Evolutionary conservation across 2,888 invertebrate genomes (phyloP).

Genomic region (Macropis europaea): DNA sequence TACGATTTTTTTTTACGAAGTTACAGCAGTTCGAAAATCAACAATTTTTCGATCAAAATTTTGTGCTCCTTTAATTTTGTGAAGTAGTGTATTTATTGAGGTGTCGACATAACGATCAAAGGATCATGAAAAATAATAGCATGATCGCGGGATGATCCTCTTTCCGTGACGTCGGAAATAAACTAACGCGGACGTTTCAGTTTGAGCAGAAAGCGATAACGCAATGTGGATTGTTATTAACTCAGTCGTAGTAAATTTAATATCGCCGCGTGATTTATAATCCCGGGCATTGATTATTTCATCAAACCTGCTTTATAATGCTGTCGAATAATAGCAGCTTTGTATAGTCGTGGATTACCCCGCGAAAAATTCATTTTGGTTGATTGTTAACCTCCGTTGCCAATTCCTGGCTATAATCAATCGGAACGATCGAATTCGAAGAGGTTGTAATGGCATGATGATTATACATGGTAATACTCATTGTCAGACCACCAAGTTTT

Average conservation of each 20-base stretch:
- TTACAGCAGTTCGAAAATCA: no score
- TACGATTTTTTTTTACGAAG: no score
- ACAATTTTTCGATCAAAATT: no score
- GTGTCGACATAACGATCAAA: not conserved
- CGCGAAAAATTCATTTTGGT: conserved; percentile 8
- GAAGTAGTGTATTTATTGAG: not conserved
- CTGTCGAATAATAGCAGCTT: conserved; percentile 4
- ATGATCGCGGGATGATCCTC: not conserved
- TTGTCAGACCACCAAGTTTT: no score
- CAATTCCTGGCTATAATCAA: not conserved
- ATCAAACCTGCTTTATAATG: conserved; percentile 26
- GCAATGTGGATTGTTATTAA: conserved; percentile 32
- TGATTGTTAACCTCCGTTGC: not conserved
- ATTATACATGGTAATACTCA: no score
- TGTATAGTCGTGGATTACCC: not conserved
- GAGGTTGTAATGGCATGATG: not conserved
- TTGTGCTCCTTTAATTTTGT: no score
- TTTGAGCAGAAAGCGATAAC: not conserved
- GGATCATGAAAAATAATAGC: not conserved
- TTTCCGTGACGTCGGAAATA: not conserved
- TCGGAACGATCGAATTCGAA: not conserved
- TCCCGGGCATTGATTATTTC: conserved; percentile 25
- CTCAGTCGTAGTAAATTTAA: conserved; percentile 22
- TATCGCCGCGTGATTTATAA: conserved; percentile 20
- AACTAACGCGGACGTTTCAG: not conserved